phyloP scores from a whole-genome alignment of 2,797 vertebrate genomes.

The Phoebastria nigripes region DNA sequence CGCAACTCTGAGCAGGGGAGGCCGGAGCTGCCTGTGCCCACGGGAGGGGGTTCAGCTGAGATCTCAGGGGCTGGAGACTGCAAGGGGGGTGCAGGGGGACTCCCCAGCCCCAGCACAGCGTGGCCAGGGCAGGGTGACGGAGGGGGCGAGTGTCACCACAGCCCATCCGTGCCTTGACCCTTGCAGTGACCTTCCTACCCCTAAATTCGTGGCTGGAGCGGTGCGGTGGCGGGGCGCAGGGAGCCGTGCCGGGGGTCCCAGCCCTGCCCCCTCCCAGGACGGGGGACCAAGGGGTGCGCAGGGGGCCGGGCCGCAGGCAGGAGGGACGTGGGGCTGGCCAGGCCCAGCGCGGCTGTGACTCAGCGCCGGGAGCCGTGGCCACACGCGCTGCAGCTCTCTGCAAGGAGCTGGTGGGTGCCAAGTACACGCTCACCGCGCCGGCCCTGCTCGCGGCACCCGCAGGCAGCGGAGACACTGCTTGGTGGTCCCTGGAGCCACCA shows the following conservation, averaged over 20 bases:
- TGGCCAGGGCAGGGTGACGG: accelerated
- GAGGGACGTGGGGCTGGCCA: accelerated
- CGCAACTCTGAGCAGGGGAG: neutral
- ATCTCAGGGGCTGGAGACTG: neutral
- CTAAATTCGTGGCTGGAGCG: accelerated
- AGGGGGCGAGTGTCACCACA: neutral
- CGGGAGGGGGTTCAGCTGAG: neutral
- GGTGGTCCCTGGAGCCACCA: accelerated
- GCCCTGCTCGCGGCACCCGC: neutral
- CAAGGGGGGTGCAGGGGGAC: accelerated
- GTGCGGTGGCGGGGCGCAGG: accelerated
- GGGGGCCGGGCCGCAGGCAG: accelerated
- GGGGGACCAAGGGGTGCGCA: accelerated
- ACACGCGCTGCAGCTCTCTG: neutral
- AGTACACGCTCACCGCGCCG: accelerated
- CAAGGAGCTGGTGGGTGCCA: neutral
- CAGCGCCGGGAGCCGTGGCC: neutral
- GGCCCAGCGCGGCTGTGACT: accelerated
- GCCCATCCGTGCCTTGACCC: accelerated
- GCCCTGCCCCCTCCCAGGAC: neutral
- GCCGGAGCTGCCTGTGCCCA: neutral
- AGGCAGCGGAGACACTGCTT: accelerated
- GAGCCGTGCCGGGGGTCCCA: neutral
- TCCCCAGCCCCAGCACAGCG: accelerated
- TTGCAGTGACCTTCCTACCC: neutral